A percentile compares a stretch with the other conserved stretches of the same genome.
These are phyloP conservation scores for Leptodactylus fallax DNA, from an alignment of 2,797 vertebrate species.

Conservation along the genomic window DNA sequence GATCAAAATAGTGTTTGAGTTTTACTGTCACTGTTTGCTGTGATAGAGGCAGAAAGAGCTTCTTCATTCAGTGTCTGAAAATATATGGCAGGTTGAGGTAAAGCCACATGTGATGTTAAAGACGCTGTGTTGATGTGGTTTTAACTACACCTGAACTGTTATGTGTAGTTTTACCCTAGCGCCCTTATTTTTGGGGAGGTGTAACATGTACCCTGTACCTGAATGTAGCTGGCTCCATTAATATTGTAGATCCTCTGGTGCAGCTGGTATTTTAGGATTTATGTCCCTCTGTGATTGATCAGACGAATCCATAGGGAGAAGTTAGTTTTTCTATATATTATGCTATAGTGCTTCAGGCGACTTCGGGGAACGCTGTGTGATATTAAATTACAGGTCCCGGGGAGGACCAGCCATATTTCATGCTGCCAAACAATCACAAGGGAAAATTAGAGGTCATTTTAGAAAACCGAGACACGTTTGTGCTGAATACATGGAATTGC, in stretches of 20 bases:
- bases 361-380: neutral
- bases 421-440: slow-evolving; percentile 24
- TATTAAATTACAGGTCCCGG: slow-evolving; percentile 5
- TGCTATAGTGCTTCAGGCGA: too few relatives aligned
- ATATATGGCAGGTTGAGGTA: too few relatives aligned
- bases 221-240: neutral
- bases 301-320: neutral
- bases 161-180: too few relatives aligned
- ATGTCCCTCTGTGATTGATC: neutral
- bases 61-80: too few relatives aligned
- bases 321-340: neutral
- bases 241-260: neutral
- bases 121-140: too few relatives aligned
- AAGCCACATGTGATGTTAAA: too few relatives aligned
- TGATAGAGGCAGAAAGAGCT: too few relatives aligned
- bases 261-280: neutral
- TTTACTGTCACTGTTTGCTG: too few relatives aligned
- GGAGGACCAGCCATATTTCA: neutral
- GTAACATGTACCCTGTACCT: neutral
- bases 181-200: too few relatives aligned
- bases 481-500: slow-evolving; percentile 32
- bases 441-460: slow-evolving; percentile 10
- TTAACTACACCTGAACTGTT: too few relatives aligned
- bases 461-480: neutral
- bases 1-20: too few relatives aligned